These are phyloP conservation scores for Dryocosmus kuriphilus DNA, from an alignment of 2,888 invertebrate species.

Conservation along the genomic window DNA sequence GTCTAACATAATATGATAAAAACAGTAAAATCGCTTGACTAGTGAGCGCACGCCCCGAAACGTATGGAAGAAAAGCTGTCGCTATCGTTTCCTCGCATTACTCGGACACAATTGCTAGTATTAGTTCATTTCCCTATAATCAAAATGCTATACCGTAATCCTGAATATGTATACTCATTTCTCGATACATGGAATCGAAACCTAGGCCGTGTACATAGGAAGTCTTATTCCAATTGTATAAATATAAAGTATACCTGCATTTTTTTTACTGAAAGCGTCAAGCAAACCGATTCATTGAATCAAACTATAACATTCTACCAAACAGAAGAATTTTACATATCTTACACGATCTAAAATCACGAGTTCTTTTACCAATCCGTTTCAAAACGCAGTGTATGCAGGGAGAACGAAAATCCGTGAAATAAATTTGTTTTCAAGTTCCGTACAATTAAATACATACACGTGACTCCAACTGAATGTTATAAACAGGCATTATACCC, in stretches of 20 bases:
- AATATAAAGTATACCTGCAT: background rate
- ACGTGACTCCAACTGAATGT: conserved; percentile 62
- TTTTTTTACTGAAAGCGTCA: conserved; percentile 24
- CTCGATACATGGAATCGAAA: conserved; percentile 10
- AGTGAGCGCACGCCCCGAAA: conserved; percentile 75
- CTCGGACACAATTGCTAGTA: conserved; percentile 56
- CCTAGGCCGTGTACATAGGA: conserved; percentile 34
- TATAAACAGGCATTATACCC: conserved; percentile 69
- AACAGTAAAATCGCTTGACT: conserved; percentile 76
- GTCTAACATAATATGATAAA: conserved; percentile 66
- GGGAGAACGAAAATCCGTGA: conserved; percentile 37
- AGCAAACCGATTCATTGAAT: conserved; percentile 28
- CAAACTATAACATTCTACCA: conserved; percentile 22
- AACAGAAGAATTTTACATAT: conserved; percentile 38
- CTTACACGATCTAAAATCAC: conserved; percentile 17
- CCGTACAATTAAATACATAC: conserved; percentile 64
- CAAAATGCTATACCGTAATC: conserved; percentile 60
- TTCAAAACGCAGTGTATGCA: conserved; percentile 50
- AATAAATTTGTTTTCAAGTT: conserved; percentile 49
- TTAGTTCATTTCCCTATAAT: conserved; percentile 56
- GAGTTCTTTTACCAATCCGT: conserved; percentile 55
- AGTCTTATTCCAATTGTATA: conserved; percentile 13
- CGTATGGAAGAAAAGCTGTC: conserved; percentile 59
- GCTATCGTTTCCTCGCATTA: conserved; percentile 52
- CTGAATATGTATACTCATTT: conserved; percentile 37